Conservation (phyloP, 2,113 vertebrate species). For the Sorex araneus region DNA sequence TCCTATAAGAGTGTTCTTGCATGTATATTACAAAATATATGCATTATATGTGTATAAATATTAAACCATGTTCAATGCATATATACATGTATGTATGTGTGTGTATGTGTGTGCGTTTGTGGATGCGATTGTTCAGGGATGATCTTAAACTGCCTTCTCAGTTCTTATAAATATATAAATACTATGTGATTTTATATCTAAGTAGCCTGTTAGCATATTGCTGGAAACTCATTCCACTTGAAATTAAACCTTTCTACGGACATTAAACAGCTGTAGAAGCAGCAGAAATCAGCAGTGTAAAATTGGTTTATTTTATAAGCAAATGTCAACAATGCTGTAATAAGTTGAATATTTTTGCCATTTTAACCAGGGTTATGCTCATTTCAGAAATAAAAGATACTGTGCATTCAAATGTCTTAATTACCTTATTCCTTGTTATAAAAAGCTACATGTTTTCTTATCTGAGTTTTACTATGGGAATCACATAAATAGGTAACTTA, state of each 20-base stretch:
- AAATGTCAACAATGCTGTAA: conserved; percentile 81
- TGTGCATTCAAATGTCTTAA: neutral
- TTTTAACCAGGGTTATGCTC: conserved; percentile 72
- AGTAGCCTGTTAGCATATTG: conserved; percentile 83
- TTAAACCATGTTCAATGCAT: too few relatives aligned
- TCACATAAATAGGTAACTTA: conserved; percentile 43
- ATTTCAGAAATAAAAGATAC: conserved; percentile 20
- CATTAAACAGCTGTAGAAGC: conserved; percentile 79
- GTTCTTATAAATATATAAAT: conserved; percentile 79
- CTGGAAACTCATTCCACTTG: conserved; percentile 78
- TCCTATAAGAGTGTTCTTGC: conserved; percentile 83
- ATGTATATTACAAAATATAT: conserved; percentile 79
- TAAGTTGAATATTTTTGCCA: conserved; percentile 76
- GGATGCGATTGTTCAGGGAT: conserved; percentile 80
- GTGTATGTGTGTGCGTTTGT: conserved; percentile 2
- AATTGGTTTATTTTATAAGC: conserved; percentile 84
- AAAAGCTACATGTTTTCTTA: conserved; percentile 23
- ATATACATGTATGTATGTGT: too few relatives aligned
- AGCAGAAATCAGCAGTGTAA: conserved; percentile 83
- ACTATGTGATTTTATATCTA: conserved; percentile 81
- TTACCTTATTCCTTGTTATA: neutral
- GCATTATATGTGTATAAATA: too few relatives aligned
- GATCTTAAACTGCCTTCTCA: conserved; percentile 85
- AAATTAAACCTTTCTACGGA: conserved; percentile 80
- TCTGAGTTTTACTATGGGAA: conserved; percentile 42